These are phyloP conservation scores for Mellivora capensis DNA, from an alignment of 2,113 vertebrate species.

Conservation along the genomic window DNA sequence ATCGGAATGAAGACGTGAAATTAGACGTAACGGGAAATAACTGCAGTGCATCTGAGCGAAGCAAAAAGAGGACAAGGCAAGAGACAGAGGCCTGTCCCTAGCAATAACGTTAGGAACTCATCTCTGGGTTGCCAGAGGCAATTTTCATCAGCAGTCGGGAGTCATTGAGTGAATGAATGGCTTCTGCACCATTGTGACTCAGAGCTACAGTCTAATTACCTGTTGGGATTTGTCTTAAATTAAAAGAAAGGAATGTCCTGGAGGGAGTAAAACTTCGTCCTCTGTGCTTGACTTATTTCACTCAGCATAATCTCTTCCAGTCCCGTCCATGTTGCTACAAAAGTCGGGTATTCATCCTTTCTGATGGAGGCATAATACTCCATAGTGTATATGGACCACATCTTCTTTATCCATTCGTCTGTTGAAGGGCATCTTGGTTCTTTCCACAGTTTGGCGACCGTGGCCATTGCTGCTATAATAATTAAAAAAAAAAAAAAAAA, in stretches of 20 bases:
- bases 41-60: not conserved
- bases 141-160: not conserved
- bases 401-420: too few relatives aligned
- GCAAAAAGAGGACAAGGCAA: not conserved
- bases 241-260: constrained; percentile 1
- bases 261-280: not conserved
- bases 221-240: not conserved
- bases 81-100: not conserved
- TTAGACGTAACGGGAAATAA: constrained; percentile 27
- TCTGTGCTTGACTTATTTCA: too few relatives aligned
- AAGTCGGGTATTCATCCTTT: too few relatives aligned
- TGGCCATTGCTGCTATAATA: too few relatives aligned
- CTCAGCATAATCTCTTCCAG: too few relatives aligned
- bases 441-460: too few relatives aligned
- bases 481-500: too few relatives aligned
- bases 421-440: too few relatives aligned
- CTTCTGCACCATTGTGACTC: not conserved
- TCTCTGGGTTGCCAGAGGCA: not conserved
- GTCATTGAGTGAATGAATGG: not conserved
- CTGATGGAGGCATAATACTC: too few relatives aligned
- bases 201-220: not conserved
- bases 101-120: not conserved
- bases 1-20: not conserved
- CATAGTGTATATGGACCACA: too few relatives aligned
- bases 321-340: too few relatives aligned